A percentile compares a stretch with the other conserved stretches of the same genome.
Conservation (phyloP, 2,888 invertebrate species). For the Protonemura montana region DNA sequence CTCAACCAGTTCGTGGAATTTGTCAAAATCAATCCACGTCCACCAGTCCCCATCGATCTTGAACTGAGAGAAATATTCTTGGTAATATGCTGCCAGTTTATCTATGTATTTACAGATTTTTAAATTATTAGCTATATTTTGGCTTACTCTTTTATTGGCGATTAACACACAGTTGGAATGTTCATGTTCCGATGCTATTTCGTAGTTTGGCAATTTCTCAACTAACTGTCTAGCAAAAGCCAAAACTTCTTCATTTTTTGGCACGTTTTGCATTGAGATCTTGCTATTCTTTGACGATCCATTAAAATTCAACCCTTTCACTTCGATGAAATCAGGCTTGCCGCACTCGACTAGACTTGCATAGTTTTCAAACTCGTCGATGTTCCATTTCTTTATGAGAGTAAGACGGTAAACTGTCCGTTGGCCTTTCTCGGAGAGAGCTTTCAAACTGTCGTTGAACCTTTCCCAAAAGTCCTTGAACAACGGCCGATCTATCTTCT, state of each 20-base stretch:
- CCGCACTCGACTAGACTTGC: constrained; percentile 63
- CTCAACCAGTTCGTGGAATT: constrained; percentile 61
- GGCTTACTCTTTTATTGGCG: constrained; percentile 62
- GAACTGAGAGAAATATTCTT: constrained; percentile 57
- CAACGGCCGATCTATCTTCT: constrained; percentile 66
- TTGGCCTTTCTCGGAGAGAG: constrained; percentile 63
- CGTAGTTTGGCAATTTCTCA: constrained; percentile 60
- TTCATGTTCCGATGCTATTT: constrained; percentile 66
- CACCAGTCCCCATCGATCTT: constrained; percentile 62
- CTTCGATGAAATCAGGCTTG: constrained; percentile 67
- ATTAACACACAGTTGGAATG: constrained; percentile 67
- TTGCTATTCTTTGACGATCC: constrained; percentile 62
- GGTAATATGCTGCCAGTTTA: neutral
- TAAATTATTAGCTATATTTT: neutral
- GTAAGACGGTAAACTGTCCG: constrained; percentile 67
- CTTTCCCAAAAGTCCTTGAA: constrained; percentile 67
- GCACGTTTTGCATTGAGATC: constrained; percentile 67
- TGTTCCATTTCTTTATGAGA: constrained; percentile 66
- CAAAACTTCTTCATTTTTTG: constrained; percentile 67
- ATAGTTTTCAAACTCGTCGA: constrained; percentile 64
- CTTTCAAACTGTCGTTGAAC: constrained; percentile 62
- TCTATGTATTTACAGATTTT: no score
- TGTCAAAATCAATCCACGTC: constrained; percentile 67
- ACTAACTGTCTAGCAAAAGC: constrained; percentile 61
- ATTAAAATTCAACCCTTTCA: constrained; percentile 69